Evolutionary conservation across 1,140 invertebrate species (phyloP), one percentile per base, ranked within the genome.

Genomic region (Argopecten irradians): DNA sequence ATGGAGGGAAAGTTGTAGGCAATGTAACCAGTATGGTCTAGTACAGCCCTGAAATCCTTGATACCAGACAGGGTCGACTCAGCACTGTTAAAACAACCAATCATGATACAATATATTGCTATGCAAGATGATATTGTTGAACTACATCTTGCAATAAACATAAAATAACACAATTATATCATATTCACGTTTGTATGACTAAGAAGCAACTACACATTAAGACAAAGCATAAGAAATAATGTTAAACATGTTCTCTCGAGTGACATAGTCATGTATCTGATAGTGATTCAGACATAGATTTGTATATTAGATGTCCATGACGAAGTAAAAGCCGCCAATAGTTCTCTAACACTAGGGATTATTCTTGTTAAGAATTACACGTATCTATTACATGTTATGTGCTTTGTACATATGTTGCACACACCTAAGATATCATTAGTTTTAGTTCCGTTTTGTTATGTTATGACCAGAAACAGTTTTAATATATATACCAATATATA

Each of bases 1-100:
- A 90, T 82, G 16, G 89, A 87, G 0, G 92, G 93, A 5, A 92
- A 87, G 7, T 90, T 87, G 39, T 91, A 92, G 13, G 85, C 33
- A 7, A 93, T 71, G 22, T 55, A 33, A 22, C 93, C 93, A 16
- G 90, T 82, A 8, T 84, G 16, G 5, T 46, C 84, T 22, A 92
- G 34, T 5, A 36, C 19, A 9, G 90, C 85, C 41, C 89, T 55
- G 83, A 91, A 91, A 14, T 89, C 87, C 28, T 88, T 85, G 16
- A 91, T 41, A 16, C 88, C 89, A 0, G 88, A 82, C 33, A 88
- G 86, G 19, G 46, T 35, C 11, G 86, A 43, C 19, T 87, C 91
- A 22, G 87, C 90, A 87, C 89, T 91, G 82, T 83, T 71, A 41
- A 87, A 83, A 87, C 16, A 34, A 22, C 28, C 84, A 87, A 85